Conservation (phyloP, 2,888 invertebrate species). For the Xestoiulus laeticollis region DNA sequence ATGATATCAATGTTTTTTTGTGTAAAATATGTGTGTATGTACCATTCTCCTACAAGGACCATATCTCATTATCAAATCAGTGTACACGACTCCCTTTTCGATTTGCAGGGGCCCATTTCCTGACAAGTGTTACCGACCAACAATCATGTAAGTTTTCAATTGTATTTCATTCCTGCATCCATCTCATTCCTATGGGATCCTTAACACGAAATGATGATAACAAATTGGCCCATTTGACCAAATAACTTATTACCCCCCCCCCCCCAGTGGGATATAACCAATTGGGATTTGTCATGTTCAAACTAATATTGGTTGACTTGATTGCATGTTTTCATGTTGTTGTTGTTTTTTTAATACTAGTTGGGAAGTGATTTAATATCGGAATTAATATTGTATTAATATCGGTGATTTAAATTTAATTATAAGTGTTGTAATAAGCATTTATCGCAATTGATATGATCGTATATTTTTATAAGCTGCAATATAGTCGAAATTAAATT, state of each 20-base stretch:
- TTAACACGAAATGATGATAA: neutral
- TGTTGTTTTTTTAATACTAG: neutral
- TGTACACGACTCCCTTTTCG: conserved; percentile 51
- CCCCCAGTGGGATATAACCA: neutral
- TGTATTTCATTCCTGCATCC: conserved; percentile 47
- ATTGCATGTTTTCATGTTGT: conserved; percentile 3
- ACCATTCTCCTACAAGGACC: neutral
- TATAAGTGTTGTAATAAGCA: neutral
- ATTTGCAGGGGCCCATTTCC: conserved; percentile 55
- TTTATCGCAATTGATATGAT: neutral
- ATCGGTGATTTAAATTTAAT: neutral
- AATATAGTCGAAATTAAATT: neutral
- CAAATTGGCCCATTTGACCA: neutral
- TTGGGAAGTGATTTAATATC: neutral
- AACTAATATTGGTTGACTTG: conserved; percentile 22
- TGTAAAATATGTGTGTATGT: neutral
- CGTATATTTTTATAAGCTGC: neutral
- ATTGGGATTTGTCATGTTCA: neutral
- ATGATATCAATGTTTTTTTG: neutral
- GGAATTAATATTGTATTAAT: neutral
- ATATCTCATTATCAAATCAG: conserved; percentile 16
- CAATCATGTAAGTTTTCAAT: conserved; percentile 53
- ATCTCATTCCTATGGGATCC: neutral
- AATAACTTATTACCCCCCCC: conserved; percentile 6
- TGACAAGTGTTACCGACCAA: conserved; percentile 54